Percentiles rank a stretch among this genome's conserved stretches.
Conservation (phyloP, 2,113 vertebrate species). For the Potamarius usumacintae region DNA sequence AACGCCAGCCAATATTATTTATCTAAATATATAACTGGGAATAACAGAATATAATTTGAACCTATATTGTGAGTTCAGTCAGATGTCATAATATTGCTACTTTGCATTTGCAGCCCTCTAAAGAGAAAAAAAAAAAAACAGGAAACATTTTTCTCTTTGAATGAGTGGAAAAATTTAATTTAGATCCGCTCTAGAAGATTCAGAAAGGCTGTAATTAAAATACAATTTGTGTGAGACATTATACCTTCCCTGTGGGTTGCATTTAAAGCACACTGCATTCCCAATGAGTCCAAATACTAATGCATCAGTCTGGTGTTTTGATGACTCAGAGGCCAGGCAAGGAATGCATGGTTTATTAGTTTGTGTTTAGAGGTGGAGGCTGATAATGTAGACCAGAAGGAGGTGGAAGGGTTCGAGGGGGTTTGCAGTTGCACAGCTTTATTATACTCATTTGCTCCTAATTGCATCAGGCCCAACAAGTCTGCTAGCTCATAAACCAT, state of each 20-base stretch:
- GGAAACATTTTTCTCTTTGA: constrained; percentile 37
- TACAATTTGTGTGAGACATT: constrained; percentile 57
- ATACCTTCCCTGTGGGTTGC: constrained; percentile 51
- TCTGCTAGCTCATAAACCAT: constrained; percentile 30
- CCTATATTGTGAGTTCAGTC: background rate
- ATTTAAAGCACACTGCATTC: constrained; percentile 43
- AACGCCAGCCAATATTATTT: too few relatives aligned
- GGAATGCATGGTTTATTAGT: constrained; percentile 20
- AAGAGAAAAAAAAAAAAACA: background rate
- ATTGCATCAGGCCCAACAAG: constrained; percentile 36
- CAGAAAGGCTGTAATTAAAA: constrained; percentile 68
- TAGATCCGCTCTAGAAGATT: constrained; percentile 64
- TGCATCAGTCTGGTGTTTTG: constrained; percentile 34
- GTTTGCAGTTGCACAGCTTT: background rate
- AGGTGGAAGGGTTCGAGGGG: background rate
- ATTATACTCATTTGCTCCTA: constrained; percentile 21
- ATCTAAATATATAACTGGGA: background rate
- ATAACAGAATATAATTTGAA: background rate
- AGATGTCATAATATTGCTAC: background rate
- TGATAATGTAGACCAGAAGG: background rate
- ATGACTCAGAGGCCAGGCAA: constrained; percentile 34
- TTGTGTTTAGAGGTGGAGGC: constrained; percentile 28
- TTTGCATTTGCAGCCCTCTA: background rate
- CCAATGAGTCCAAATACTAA: constrained; percentile 15
- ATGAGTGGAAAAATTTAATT: constrained; percentile 63